Base-by-base conservation (phyloP, 2,888 invertebrate species). In the Aradus depressus region DNA sequence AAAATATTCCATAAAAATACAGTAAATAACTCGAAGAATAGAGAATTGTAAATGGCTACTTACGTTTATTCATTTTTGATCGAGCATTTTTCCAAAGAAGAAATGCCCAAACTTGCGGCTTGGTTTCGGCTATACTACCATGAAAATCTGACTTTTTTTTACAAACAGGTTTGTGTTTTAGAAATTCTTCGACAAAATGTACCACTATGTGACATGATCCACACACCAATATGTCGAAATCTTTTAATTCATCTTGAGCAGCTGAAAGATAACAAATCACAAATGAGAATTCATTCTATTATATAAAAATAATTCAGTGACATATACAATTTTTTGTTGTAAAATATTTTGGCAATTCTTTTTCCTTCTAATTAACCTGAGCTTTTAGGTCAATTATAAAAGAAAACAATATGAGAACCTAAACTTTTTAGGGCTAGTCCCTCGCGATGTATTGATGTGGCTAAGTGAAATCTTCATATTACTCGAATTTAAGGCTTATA, bases 61-160 rank as follows among this genome's bases (percentile, higher is more conserved):
- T 51, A 58, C 53, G 43, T 38, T 58, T 55, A 31, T 50, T 45
- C 16, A 57, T 41, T 58, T 62, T 58, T n/a, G 56, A 43, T 57
- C 61, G 61, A 19, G 62, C 60, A 50, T 61, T 61, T 63, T 88
- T 88, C 87, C 87, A 88, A 35, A 88, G 65, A 3, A 84, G 70
- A 64, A 86, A 88, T 32, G 84, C 87, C 87, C 88, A 87, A 8
- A 87, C 82, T 69, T 86, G 84, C 6, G 86, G 80, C 67, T 86
- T 85, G 32, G 66, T 72, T 68, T 79, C 79, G 63, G 79, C 78
- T 62, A 81, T 70, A 51, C 66, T 68, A 43, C 71, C 80, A 61
- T 79, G 74, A 32, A 82, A 75, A 18, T 44, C 50, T 23, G 81
- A 80, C 54, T 75, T 72, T 59, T 75, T 74, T 28, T 74, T 71